A percentile compares a stretch with the other conserved stretches of the same genome.
phyloP scores from a whole-genome alignment of 2,888 invertebrate genomes.

The Plebejus anna region DNA sequence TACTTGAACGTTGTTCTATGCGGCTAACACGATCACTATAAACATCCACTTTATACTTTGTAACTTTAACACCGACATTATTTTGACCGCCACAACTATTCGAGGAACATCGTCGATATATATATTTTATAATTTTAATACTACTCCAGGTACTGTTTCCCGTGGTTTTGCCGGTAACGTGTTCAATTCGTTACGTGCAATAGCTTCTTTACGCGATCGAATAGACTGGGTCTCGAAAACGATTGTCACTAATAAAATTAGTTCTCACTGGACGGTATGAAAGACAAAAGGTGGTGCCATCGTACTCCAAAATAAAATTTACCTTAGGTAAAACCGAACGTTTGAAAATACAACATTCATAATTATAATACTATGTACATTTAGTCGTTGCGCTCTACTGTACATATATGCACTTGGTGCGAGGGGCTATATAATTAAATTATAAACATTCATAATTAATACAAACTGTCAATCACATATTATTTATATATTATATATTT shows the following conservation, averaged over 20 bases:
- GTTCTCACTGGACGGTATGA: conserved; percentile 73
- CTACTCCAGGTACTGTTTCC: conserved; percentile 42
- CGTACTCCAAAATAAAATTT: conserved; percentile 43
- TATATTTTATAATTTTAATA: conserved; percentile 37
- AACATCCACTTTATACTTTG: neutral
- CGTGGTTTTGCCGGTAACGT: conserved; percentile 38
- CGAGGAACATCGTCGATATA: conserved; percentile 58
- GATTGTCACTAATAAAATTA: conserved; percentile 33
- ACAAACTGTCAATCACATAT: conserved; percentile 65
- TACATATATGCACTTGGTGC: conserved; percentile 72
- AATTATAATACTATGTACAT: conserved; percentile 41
- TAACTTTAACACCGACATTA: neutral
- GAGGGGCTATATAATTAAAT: conserved; percentile 54
- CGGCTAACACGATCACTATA: neutral
- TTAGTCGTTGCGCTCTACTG: conserved; percentile 64
- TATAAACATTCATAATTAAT: conserved; percentile 54
- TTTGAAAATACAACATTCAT: conserved; percentile 50
- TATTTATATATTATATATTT: neutral
- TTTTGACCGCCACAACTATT: conserved; percentile 52
- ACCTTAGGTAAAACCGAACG: conserved; percentile 50
- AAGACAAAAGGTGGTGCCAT: conserved; percentile 61
- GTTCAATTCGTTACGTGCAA: neutral
- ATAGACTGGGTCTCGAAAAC: conserved; percentile 28
- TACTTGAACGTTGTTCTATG: neutral
- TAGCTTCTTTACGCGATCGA: conserved; percentile 23